Base-by-base conservation (phyloP, 2,113 vertebrate species). In the Pagrus major region DNA sequence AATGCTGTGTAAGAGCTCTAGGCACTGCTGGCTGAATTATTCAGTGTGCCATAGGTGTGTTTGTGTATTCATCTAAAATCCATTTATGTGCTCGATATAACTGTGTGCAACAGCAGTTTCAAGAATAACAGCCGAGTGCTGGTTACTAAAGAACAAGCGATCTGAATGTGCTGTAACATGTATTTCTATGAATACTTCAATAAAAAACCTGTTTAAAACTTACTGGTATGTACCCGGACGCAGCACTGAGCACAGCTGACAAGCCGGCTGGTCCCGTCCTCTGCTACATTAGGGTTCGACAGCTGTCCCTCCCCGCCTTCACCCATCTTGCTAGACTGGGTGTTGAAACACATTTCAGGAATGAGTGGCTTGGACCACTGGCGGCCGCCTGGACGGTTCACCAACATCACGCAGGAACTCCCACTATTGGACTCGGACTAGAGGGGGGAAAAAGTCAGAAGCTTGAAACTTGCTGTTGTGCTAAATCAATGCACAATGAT, bases 271-370 rank as follows among this genome's bases (percentile, higher is more conserved):
- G 96, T 98, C 61, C 97, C 98, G 12, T 99, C 97, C 78, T 97
- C 95, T 47, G 96, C 95, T 15, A 98, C 86, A 63, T 96, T 94
- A 1, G 97, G 96, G 15, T 96, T 97, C n/a, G 96, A 97, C 52
- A 97, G 96, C 79, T 95, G 97, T 71, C 97, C 96, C 80, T 98
- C 96, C 93, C 52, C 86, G 4, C 70, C 51, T 3, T 92, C 88
- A 6, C 1, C 84, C 1, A 5, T 51, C 71, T 78, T 96, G 91
- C 92, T 96, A 83, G 93, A 95, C 33, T 96, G 96, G 1, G 96
- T 94, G 88, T 97, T 97, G 86, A 99, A 99, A 78, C 98, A 99
- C 98, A 99, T 98, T 91, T 99, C 98, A 23, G 98, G 98, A 90
- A 99, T 98, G 66, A 99, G 91, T 0, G 98, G 98, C 87, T 95